phyloP scores from a whole-genome alignment of 2,888 invertebrate species.

The Dryomyza anilis region DNA sequence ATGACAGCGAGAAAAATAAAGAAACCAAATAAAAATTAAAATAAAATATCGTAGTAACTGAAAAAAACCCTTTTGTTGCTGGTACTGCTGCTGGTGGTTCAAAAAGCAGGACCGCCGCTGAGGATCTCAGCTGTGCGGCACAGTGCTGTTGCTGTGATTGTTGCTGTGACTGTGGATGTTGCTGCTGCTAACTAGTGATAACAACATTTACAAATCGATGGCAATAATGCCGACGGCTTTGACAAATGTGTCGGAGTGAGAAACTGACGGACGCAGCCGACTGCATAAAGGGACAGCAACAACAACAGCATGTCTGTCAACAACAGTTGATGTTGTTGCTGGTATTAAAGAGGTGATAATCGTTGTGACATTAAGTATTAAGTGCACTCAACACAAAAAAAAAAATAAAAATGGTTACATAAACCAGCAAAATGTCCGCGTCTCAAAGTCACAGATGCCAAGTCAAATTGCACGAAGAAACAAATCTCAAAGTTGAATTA shows the following conservation, averaged over 20 bases:
- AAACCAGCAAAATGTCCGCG: no score
- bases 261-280: neutral
- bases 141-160: slow-evolving; percentile 1
- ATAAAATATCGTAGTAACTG: neutral
- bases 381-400: neutral
- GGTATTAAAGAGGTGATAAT: slow-evolving; percentile 27
- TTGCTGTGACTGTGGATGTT: neutral
- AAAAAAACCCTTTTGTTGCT: slow-evolving; percentile 22
- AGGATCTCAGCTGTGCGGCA: neutral
- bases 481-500: no score
- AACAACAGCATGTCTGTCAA: slow-evolving; percentile 6
- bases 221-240: slow-evolving; percentile 29
- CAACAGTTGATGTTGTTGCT: slow-evolving; percentile 16
- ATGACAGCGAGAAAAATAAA: slow-evolving; percentile 4
- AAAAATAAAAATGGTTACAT: neutral
- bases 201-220: slow-evolving; percentile 55
- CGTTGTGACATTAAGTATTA: slow-evolving; percentile 13
- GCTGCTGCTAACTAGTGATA: slow-evolving; percentile 41
- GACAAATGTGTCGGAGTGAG: slow-evolving; percentile 16
- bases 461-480: no score
- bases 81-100: no score
- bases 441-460: no score
- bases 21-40: neutral
- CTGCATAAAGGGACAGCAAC: neutral
- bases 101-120: slow-evolving; percentile 4